These are phyloP conservation scores for Mallotus villosus DNA, from an alignment of 2,797 vertebrate species.

Conservation along the genomic window DNA sequence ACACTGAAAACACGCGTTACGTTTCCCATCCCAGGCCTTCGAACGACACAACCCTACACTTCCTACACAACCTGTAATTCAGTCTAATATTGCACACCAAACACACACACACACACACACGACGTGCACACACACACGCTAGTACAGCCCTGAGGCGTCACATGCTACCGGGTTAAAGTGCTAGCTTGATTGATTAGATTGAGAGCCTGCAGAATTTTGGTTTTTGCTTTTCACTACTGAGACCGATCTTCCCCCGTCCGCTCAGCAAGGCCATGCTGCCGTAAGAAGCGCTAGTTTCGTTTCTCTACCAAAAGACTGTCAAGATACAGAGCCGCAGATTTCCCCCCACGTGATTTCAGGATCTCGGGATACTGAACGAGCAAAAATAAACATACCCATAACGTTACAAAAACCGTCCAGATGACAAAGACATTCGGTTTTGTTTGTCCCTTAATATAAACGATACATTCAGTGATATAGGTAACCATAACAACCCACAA, in stretches of 20 bases:
- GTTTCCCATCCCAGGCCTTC: conserved; percentile 46
- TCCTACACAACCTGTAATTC: conserved; percentile 35
- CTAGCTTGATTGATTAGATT: conserved; percentile 68
- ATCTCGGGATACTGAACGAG: not conserved
- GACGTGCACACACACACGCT: conserved; percentile 57
- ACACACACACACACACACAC: conserved; percentile 54
- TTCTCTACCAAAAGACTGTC: not conserved
- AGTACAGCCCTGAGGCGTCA: conserved; percentile 66
- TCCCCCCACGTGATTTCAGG: not conserved
- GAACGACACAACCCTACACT: conserved; percentile 34
- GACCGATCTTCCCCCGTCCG: conserved; percentile 28
- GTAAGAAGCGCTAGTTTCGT: conserved; percentile 27
- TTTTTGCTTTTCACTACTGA: conserved; percentile 41
- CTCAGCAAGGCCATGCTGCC: conserved; percentile 27
- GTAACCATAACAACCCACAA: conserved; percentile 29
- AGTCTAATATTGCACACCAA: conserved; percentile 78
- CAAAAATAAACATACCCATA: conserved; percentile 15
- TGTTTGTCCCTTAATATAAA: conserved; percentile 37
- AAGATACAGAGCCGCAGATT: conserved; percentile 25
- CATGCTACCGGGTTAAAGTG: conserved; percentile 84
- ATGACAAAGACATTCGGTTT: conserved; percentile 51
- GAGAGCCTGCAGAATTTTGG: conserved; percentile 54
- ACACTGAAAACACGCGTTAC: conserved; percentile 50
- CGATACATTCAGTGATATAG: conserved; percentile 60
- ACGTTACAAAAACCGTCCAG: conserved; percentile 21